phyloP scores from a whole-genome alignment of 1,140 invertebrate genomes.

The Dufourea novaeangliae region DNA sequence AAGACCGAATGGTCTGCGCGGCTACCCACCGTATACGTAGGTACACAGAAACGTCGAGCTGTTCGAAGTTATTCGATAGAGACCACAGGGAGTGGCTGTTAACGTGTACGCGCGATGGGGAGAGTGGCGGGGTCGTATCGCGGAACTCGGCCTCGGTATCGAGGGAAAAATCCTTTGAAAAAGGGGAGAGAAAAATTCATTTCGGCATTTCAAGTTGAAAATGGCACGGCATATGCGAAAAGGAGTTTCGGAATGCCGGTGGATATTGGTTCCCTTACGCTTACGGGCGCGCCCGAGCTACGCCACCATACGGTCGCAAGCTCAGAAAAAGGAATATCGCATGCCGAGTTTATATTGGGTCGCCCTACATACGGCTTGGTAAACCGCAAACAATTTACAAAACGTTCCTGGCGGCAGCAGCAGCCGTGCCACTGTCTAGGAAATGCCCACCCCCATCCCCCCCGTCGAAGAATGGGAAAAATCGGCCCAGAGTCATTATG shows the following conservation, averaged over 20 bases:
- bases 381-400: constrained; percentile 41
- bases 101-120: not conserved
- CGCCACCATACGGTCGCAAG: not conserved
- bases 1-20: constrained; percentile 22
- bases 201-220: constrained; percentile 42
- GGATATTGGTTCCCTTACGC: constrained; percentile 38
- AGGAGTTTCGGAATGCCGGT: constrained; percentile 9
- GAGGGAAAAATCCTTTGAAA: constrained; percentile 36
- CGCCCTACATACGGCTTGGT: not conserved
- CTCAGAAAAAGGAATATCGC: constrained; percentile 13
- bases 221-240: constrained; percentile 20
- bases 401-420: no score
- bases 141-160: not conserved
- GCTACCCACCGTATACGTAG: not conserved
- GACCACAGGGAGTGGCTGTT: not conserved
- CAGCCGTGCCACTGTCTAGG: no score
- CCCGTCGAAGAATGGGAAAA: not conserved
- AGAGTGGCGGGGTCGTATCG: not conserved
- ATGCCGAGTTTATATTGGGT: constrained; percentile 23
- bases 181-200: constrained; percentile 37
- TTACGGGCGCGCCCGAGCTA: not conserved
- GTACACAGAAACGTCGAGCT: not conserved
- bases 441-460: not conserved
- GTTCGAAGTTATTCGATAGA: constrained; percentile 9
- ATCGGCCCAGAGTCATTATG: constrained; percentile 1